phyloP scores from a whole-genome alignment of 1,140 invertebrate species.

The Macrobrachium nipponense region DNA sequence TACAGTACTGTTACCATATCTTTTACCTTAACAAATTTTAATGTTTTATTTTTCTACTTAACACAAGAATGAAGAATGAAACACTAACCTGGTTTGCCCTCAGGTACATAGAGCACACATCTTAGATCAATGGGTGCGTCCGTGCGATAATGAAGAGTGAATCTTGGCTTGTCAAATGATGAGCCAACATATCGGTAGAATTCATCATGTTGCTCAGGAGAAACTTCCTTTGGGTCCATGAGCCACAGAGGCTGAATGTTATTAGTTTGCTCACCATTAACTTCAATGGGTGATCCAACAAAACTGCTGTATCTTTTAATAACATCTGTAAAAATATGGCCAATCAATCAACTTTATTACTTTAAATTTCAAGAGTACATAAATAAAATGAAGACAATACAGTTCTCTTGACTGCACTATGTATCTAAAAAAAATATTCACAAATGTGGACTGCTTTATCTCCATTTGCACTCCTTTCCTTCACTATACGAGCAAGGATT shows the following conservation, averaged over 20 bases:
- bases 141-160: constrained; percentile 84
- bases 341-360: not conserved
- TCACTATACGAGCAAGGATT: no score
- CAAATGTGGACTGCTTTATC: no score
- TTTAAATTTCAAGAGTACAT: not conserved
- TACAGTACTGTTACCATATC: no score
- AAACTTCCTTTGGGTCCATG: constrained; percentile 88
- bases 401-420: no score
- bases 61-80: no score
- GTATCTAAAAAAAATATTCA: no score
- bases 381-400: no score
- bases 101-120: constrained; percentile 92
- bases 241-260: constrained; percentile 90
- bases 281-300: constrained; percentile 89
- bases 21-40: no score
- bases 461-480: no score
- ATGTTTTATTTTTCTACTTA: no score
- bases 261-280: constrained; percentile 90
- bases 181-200: constrained; percentile 91
- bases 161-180: constrained; percentile 86
- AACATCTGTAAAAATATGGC: constrained; percentile 76
- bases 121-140: constrained; percentile 93
- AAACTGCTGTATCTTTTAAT: constrained; percentile 98
- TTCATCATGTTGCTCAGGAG: constrained; percentile 86
- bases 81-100: constrained; percentile 75